Conservation (phyloP, 1,140 invertebrate genomes). For the Conus ventricosus region DNA sequence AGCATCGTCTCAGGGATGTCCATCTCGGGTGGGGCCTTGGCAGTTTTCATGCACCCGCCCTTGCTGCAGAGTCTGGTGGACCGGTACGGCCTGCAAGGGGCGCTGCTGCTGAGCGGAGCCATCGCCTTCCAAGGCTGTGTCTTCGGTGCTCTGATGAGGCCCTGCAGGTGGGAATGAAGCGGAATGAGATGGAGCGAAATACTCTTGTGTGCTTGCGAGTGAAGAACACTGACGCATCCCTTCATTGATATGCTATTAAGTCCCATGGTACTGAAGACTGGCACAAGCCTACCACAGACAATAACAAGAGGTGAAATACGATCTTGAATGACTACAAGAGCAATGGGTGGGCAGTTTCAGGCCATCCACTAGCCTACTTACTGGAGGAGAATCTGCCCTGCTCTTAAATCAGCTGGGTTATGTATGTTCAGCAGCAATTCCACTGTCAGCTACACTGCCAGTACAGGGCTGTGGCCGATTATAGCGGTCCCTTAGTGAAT, state of each 20-base stretch:
- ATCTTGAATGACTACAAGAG: too few relatives aligned
- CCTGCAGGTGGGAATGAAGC: constrained; percentile 5
- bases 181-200: background rate
- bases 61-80: constrained; percentile 81
- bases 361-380: too few relatives aligned
- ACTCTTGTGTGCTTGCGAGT: background rate
- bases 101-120: constrained; percentile 90
- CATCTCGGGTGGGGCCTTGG: constrained; percentile 92
- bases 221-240: background rate
- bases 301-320: too few relatives aligned
- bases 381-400: too few relatives aligned
- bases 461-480: too few relatives aligned
- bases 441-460: too few relatives aligned
- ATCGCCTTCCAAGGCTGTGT: constrained; percentile 81
- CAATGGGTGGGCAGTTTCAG: too few relatives aligned
- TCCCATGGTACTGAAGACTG: background rate
- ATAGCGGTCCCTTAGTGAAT: too few relatives aligned
- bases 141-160: constrained; percentile 44
- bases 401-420: too few relatives aligned
- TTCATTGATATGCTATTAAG: background rate
- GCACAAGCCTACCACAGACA: background rate
- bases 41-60: constrained; percentile 83
- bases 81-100: constrained; percentile 81
- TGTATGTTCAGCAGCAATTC: too few relatives aligned
- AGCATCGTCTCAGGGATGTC: constrained; percentile 91